Conservation (phyloP, 2,888 invertebrate genomes). For the Drosophila quinaria region DNA sequence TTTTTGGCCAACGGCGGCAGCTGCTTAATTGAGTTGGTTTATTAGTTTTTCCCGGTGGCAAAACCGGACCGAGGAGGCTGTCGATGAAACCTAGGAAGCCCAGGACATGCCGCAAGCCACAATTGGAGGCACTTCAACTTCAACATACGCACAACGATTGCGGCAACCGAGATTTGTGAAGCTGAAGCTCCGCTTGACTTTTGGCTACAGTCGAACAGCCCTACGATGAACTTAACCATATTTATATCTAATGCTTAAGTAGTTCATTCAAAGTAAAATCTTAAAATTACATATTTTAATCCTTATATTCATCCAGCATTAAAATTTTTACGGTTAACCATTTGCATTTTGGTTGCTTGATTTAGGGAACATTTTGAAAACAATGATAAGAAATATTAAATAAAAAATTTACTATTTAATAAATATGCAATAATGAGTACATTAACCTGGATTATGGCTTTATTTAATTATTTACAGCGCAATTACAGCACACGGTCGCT, state of each 20-base stretch:
- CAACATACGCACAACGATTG: neutral
- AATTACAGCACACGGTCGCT: too few relatives aligned
- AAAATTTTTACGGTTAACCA: too few relatives aligned
- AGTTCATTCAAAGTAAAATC: too few relatives aligned
- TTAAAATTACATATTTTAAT: too few relatives aligned
- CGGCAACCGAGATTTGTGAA: neutral
- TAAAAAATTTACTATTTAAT: too few relatives aligned
- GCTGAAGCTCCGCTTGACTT: neutral
- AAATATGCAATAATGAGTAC: too few relatives aligned
- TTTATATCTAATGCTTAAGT: neutral
- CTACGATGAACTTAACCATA: neutral
- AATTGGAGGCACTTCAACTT: neutral
- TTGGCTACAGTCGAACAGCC: neutral
- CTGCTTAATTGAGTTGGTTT: conserved; percentile 73
- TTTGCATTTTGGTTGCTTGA: too few relatives aligned
- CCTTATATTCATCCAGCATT: too few relatives aligned
- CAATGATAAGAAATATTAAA: too few relatives aligned
- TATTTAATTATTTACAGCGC: too few relatives aligned
- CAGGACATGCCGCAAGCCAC: conserved; percentile 19
- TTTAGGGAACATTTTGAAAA: too few relatives aligned
- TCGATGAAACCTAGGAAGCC: conserved; percentile 24
- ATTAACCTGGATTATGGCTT: too few relatives aligned
- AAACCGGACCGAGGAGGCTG: conserved; percentile 12
- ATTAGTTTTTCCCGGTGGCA: conserved; percentile 58
- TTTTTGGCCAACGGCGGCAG: conserved; percentile 52